phyloP scores from a whole-genome alignment of 2,113 vertebrate genomes.

The Dromiciops gliroides region DNA sequence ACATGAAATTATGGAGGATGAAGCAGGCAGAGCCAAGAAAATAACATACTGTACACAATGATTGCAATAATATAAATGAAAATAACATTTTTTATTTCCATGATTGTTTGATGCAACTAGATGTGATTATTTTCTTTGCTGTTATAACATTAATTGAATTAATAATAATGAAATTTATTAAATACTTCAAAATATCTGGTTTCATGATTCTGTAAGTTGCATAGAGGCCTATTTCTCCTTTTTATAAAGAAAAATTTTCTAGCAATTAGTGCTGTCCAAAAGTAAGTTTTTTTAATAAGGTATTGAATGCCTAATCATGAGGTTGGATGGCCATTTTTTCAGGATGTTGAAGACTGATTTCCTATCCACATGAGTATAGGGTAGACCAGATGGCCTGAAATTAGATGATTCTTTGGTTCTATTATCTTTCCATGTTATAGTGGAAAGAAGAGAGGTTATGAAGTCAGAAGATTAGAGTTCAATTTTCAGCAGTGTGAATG shows the following conservation, averaged over 20 bases:
- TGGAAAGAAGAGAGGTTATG: background rate
- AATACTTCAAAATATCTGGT: background rate
- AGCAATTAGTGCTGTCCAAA: background rate
- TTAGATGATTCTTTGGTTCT: background rate
- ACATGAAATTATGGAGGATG: background rate
- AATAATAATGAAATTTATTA: slow-evolving; percentile 51
- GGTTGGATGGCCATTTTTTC: background rate
- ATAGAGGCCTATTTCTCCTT: background rate
- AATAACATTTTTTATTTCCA: background rate
- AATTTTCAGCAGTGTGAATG: background rate
- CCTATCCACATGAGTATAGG: background rate
- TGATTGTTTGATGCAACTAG: slow-evolving; percentile 36
- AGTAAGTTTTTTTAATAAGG: background rate
- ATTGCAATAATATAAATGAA: background rate
- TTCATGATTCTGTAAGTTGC: background rate
- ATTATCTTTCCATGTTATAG: background rate
- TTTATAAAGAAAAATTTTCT: background rate
- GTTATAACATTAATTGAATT: slow-evolving; percentile 62
- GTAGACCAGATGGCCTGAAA: background rate
- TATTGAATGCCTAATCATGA: background rate
- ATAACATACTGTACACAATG: background rate
- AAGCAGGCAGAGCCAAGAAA: background rate
- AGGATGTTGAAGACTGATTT: background rate
- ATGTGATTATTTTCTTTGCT: slow-evolving; percentile 48
- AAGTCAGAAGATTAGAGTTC: background rate